phyloP scores from a whole-genome alignment of 2,888 invertebrate species.

The Syritta pipiens region DNA sequence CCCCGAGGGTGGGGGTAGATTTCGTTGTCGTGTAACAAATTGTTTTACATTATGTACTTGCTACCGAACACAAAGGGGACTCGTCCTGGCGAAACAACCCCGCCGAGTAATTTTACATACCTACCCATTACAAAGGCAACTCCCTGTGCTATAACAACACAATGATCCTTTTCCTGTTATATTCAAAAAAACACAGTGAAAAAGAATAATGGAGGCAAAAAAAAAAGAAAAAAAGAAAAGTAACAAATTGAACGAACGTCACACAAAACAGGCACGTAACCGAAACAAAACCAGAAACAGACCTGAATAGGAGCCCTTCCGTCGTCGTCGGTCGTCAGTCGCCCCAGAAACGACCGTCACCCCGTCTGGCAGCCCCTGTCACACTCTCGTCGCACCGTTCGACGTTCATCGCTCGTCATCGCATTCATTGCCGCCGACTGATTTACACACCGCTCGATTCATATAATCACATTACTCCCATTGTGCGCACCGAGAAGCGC shows the following conservation, averaged over 20 bases:
- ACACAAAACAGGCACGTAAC: slow-evolving; percentile 49
- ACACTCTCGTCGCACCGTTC: slow-evolving; percentile 56
- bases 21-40: slow-evolving; percentile 6
- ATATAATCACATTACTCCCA: slow-evolving; percentile 66
- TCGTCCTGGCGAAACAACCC: slow-evolving; percentile 16
- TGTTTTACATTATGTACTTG: slow-evolving; percentile 21
- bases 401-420: slow-evolving; percentile 12
- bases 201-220: slow-evolving; percentile 37
- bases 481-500: slow-evolving; percentile 44
- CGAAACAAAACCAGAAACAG: no score
- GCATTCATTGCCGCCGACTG: slow-evolving; percentile 49
- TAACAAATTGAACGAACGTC: slow-evolving; percentile 62
- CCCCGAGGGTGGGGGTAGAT: slow-evolving; percentile 11
- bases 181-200: slow-evolving; percentile 22
- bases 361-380: slow-evolving; percentile 16
- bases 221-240: slow-evolving; percentile 21
- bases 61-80: slow-evolving; percentile 12
- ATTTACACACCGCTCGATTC: slow-evolving; percentile 48
- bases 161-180: slow-evolving; percentile 65
- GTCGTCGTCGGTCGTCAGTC: no score
- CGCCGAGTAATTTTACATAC: slow-evolving; percentile 28
- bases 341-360: slow-evolving; percentile 40
- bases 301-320: slow-evolving; percentile 55
- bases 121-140: slow-evolving; percentile 40
- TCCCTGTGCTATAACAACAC: slow-evolving; percentile 53